Conservation (phyloP, 2,113 vertebrate genomes). For the Ginglymostoma cirratum region DNA sequence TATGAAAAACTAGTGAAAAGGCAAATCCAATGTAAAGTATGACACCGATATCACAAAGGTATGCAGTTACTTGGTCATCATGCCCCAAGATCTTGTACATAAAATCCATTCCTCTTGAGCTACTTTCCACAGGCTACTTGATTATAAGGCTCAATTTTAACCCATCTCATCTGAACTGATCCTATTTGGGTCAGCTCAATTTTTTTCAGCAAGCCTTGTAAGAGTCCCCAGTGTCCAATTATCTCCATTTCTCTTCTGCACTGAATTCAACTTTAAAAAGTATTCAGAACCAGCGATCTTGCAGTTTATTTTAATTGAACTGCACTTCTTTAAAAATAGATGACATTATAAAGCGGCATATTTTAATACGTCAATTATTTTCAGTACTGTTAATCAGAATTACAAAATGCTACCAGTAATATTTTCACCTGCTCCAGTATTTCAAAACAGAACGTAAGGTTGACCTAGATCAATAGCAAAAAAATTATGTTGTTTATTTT, state of each 20-base stretch:
- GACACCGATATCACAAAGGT: background rate
- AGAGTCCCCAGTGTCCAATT: background rate
- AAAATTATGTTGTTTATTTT: background rate
- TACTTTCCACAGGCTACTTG: background rate
- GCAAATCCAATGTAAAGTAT: background rate
- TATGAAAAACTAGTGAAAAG: background rate
- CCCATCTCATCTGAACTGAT: background rate
- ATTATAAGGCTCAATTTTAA: background rate
- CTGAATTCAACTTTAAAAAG: background rate
- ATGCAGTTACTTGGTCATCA: background rate
- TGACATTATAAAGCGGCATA: background rate
- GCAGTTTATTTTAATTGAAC: background rate
- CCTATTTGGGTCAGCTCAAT: background rate
- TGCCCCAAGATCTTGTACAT: background rate
- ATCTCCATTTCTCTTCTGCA: background rate
- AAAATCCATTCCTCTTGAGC: background rate
- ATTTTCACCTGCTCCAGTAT: background rate
- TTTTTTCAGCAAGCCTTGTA: background rate
- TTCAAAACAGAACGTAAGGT: background rate
- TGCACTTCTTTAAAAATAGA: background rate
- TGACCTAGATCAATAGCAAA: background rate
- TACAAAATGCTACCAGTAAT: background rate
- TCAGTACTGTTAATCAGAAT: background rate
- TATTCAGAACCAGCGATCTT: background rate
- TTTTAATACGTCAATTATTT: background rate